Base-by-base conservation (phyloP, 2,797 vertebrate species). In the Gymnoscopelus braueri region DNA sequence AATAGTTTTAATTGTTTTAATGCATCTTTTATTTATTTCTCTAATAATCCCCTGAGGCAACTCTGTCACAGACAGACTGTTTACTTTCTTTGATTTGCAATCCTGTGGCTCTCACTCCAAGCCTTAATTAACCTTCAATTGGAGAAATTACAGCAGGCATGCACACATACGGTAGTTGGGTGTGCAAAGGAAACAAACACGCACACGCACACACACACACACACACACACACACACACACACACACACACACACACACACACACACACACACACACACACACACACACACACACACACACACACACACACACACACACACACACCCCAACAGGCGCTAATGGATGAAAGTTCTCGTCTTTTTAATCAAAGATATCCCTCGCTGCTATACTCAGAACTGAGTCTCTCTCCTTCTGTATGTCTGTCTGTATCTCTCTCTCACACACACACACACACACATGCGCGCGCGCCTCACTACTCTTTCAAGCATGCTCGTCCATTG, bases 51-150 rank as follows among this genome's bases (percentile, higher is more conserved):
- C 90, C 82, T 2, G 54, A 83, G 87, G 88, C 84, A 2, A 65
- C 59, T 55, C 56, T 56, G 57, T 55, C 29, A 44, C 76, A 67
- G 77, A 75, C 74, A 81, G 79, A 85, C 75, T 92, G 88, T 91
- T 92, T 91, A 91, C 90, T 73, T 85, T 74, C 87, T 93, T 89
- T 93, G 89, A 92, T 90, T 93, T 79, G 76, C 79, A 82, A 82
- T 89, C 84, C 80, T 80, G 80, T 87, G 85, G 90, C 86, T 87
- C 88, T 91, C 66, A 91, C 90, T 92, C 72, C 83, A 35, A 92
- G 91, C 89, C 73, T 88, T 93, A 92, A 93, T 93, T 93, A 93
- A 93, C 91, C 91, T 93, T 89, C 89, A 91, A 90, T 90, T 90
- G 79, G 73, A 87, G 80, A 91, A 90, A 91, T 89, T 83, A 85